Base-by-base conservation (phyloP, 2,113 vertebrate species). In the Catharus minimus region DNA sequence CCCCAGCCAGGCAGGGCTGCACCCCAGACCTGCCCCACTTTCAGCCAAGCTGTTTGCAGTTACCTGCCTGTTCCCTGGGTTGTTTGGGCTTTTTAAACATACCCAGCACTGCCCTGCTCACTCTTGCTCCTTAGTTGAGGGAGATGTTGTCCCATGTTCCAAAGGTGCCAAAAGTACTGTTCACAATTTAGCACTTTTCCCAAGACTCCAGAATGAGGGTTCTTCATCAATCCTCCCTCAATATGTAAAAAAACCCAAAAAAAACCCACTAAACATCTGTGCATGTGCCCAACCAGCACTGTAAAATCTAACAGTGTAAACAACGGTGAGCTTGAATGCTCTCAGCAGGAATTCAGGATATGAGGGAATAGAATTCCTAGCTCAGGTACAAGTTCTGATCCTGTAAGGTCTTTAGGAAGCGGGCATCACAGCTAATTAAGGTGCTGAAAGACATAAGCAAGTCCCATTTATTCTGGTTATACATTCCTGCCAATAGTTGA, bases 1-100 rank as follows among this genome's bases (percentile, higher is more conserved):
- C 81, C 18, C 28, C 1, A 2, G 58, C 28, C 60, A 53, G 2
- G 1, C 21, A 39, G 14, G 3, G 1, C 26, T 27, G 5, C 4
- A 44, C 21, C 47, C 60, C 39, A 76, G 43, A 73, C 0, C 0
- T 32, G 5, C 13, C 16, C 5, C 18, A 9, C 10, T 57, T 75
- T 65, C 19, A 80, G 33, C 27, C 56, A 82, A 71, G n/a, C 10
- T 2, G 1, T 39, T 36, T 39, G n/a, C 62, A 92, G 30, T 9
- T 53, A 33, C 9, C 28, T 82, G 22, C 4, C 67, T 66, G 7
- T 24, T 61, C 55, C 41, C 43, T 30, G 9, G 5, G 8, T 21
- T 69, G 2, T 36, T 28, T n/a, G 46, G 39, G 8, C 20, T 55
- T 80, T 46, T 55, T 6, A 56, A 56, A 56, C 26, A 47, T 6